Percentiles rank a stretch among this genome's conserved stretches.
Conservation (phyloP, 2,888 invertebrate genomes). For the Endomychus coccineus region DNA sequence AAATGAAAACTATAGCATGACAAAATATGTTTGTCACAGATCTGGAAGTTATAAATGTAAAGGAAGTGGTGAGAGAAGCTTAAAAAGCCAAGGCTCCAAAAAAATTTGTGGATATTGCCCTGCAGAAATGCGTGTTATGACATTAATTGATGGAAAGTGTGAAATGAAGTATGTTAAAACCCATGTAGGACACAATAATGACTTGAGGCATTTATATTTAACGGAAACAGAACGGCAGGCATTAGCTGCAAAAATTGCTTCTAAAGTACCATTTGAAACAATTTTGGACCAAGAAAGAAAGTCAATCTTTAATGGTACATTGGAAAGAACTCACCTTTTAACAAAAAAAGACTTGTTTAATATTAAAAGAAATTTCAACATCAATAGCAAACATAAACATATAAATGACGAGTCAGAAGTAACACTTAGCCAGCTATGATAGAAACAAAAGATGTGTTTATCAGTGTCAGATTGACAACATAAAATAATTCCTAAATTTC, state of each 20-base stretch:
- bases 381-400: too few relatives aligned
- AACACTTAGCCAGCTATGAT: too few relatives aligned
- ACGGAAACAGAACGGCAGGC: not conserved
- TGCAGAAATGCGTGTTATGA: not conserved
- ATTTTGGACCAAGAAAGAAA: not conserved
- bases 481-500: too few relatives aligned
- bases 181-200: not conserved
- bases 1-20: not conserved
- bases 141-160: not conserved
- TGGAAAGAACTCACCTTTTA: not conserved
- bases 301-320: not conserved
- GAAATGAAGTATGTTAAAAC: not conserved
- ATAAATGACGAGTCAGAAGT: too few relatives aligned
- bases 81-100: not conserved
- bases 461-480: too few relatives aligned
- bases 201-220: not conserved
- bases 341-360: not conserved
- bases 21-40: conserved; percentile 1
- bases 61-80: not conserved
- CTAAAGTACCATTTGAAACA: not conserved
- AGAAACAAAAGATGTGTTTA: too few relatives aligned
- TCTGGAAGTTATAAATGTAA: not conserved
- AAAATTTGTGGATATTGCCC: not conserved
- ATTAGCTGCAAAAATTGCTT: conserved; percentile 1
- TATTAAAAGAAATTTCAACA: not conserved